Percentiles rank a stretch among this genome's conserved stretches.
Conservation (phyloP, 1,140 invertebrate species). For the Aphelinus atriplicis region DNA sequence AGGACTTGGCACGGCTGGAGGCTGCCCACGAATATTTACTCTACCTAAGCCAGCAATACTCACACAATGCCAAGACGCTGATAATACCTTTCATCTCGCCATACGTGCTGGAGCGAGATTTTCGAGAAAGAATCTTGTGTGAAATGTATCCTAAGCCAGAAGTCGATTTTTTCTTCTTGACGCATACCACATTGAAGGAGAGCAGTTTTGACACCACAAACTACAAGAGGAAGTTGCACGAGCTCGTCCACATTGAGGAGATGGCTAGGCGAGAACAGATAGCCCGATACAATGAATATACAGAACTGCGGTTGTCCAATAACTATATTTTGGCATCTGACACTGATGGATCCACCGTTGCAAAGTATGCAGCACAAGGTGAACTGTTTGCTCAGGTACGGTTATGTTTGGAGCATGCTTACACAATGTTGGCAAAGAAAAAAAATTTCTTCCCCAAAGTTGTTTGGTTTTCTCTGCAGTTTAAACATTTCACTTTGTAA, state of each 20-base stretch:
- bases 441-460: too few relatives aligned
- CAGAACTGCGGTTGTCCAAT: constrained; percentile 73
- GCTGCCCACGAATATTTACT: constrained; percentile 73
- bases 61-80: constrained; percentile 69
- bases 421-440: too few relatives aligned
- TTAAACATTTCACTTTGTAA: too few relatives aligned
- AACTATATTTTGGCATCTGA: constrained; percentile 79
- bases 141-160: constrained; percentile 75
- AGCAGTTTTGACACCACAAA: constrained; percentile 75
- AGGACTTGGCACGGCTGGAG: constrained; percentile 76
- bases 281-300: constrained; percentile 74
- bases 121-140: constrained; percentile 31
- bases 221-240: constrained; percentile 82
- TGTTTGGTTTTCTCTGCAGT: too few relatives aligned
- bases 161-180: constrained; percentile 74
- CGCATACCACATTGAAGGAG: constrained; percentile 75
- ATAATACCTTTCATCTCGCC: constrained; percentile 72
- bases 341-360: constrained; percentile 74
- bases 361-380: constrained; percentile 81
- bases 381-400: constrained; percentile 83
- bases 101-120: constrained; percentile 66
- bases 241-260: constrained; percentile 82
- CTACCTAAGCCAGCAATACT: constrained; percentile 70
- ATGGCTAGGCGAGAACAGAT: constrained; percentile 81
- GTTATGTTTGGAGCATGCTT: too few relatives aligned